These are phyloP conservation scores for Tenualosa thibaudeaui DNA, from an alignment of 2,797 vertebrate species.

Conservation along the genomic window DNA sequence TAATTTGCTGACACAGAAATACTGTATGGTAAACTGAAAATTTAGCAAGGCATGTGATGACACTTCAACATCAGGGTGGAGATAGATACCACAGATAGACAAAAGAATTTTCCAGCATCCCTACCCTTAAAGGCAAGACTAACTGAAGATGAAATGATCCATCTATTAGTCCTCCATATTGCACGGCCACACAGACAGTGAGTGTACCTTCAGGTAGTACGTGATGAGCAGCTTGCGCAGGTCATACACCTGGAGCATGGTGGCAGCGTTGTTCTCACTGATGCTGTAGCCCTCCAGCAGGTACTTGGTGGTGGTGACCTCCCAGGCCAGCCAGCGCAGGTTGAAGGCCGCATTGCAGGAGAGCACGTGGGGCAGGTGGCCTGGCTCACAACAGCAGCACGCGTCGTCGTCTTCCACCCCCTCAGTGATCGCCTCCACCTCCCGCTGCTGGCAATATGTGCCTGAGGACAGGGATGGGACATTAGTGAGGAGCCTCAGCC, in stretches of 20 bases:
- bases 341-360: slow-evolving; percentile 93
- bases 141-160: background rate
- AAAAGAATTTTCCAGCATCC: background rate
- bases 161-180: background rate
- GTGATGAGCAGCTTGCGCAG: slow-evolving; percentile 90
- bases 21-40: background rate
- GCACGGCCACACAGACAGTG: background rate
- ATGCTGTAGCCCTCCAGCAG: slow-evolving; percentile 95
- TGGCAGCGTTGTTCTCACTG: slow-evolving; percentile 92
- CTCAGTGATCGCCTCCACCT: slow-evolving; percentile 97
- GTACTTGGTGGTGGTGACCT: slow-evolving; percentile 89
- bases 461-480: slow-evolving; percentile 66
- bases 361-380: slow-evolving; percentile 87
- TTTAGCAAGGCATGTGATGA: background rate
- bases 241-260: slow-evolving; percentile 94
- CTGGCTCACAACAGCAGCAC: slow-evolving; percentile 92
- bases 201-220: slow-evolving; percentile 90
- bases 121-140: background rate
- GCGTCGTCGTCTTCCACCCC: slow-evolving; percentile 88
- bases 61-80: background rate
- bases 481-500: background rate
- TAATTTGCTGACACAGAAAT: background rate
- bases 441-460: slow-evolving; percentile 95
- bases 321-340: slow-evolving; percentile 95
- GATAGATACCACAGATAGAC: background rate